These are phyloP conservation scores for Prosapia bicincta DNA, from an alignment of 2,888 invertebrate genomes.

Conservation along the genomic window DNA sequence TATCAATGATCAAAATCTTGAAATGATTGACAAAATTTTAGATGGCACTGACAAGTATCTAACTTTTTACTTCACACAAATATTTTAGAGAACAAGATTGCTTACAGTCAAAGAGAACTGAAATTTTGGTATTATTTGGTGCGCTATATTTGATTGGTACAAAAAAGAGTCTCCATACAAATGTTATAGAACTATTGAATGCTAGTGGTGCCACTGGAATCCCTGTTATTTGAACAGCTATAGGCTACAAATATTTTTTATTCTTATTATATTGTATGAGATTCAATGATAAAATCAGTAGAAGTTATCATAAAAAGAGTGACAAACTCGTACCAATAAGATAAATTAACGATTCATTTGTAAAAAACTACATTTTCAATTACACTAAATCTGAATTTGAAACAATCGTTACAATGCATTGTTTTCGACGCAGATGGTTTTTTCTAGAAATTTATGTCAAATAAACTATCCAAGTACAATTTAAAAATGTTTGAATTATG, in stretches of 20 bases:
- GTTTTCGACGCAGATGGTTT: not conserved
- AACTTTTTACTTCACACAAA: not conserved
- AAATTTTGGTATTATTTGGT: not conserved
- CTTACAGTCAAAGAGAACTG: not conserved
- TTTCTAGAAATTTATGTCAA: not conserved
- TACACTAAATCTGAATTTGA: not conserved
- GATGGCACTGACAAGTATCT: not conserved
- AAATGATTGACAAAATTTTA: conserved; percentile 6
- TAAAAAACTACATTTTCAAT: too few relatives aligned
- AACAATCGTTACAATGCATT: not conserved
- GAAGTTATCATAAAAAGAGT: too few relatives aligned
- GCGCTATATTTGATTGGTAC: not conserved
- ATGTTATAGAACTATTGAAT: not conserved
- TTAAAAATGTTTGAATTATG: not conserved
- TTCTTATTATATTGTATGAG: not conserved
- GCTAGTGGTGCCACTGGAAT: not conserved
- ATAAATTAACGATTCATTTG: too few relatives aligned
- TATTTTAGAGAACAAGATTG: not conserved
- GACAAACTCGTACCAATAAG: too few relatives aligned
- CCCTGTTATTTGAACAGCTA: not conserved
- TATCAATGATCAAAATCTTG: conserved; percentile 11
- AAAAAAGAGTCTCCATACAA: not conserved
- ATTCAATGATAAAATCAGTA: not conserved
- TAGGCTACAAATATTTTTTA: not conserved
- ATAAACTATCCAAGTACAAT: not conserved